Evolutionary conservation across 2,888 invertebrate genomes (phyloP), one percentile per base, ranked within the genome.

Genomic region (Oligia latruncula): DNA sequence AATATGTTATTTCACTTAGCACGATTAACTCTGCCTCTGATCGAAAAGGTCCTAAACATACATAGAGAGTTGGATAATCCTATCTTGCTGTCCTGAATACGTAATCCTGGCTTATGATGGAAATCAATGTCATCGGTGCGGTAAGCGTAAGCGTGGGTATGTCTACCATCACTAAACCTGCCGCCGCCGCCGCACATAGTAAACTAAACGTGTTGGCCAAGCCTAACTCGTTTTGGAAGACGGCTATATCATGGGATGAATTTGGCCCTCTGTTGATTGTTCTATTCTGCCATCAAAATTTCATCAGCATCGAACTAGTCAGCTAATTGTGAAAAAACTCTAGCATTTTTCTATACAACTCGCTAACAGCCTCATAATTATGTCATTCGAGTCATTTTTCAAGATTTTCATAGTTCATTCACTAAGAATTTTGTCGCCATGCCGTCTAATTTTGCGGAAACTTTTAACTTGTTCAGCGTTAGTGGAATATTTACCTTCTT

Each of bases 71-170:
- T 64, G 13, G 64, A 20, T 68, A 52, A 83, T 71, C 55, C 29
- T n/a, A 23, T n/a, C 49, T 60, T 55, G 65, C 83, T 77, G n/a
- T 23, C 11, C 80, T 79, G 82, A 82, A 84, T 78, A 79, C 52
- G n/a, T 79, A 79, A 84, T 79, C 20, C 72, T 65, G 17, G 17
- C 20, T 40, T 43, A 46, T 82, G 80, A 79, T 65, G n/a, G 60
- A 73, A 73, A 35, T 60, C 72, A 84, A 79, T 70, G 82, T 46
- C 84, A 83, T 83, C 40, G 55, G 52, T 29, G 23, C 23, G 9
- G 23, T 55, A 52, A 35, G 15, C 49, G 8, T 67, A 43, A 43
- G 20, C n/a, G 17, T 55, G 35, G 4, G 13, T 46, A 49, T 68
- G 40, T 77, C 52, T 35, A 13, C 15, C 64, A 68, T 83, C 55